phyloP scores from a whole-genome alignment of 1,140 invertebrate species.

The Zaprionus inermis region DNA sequence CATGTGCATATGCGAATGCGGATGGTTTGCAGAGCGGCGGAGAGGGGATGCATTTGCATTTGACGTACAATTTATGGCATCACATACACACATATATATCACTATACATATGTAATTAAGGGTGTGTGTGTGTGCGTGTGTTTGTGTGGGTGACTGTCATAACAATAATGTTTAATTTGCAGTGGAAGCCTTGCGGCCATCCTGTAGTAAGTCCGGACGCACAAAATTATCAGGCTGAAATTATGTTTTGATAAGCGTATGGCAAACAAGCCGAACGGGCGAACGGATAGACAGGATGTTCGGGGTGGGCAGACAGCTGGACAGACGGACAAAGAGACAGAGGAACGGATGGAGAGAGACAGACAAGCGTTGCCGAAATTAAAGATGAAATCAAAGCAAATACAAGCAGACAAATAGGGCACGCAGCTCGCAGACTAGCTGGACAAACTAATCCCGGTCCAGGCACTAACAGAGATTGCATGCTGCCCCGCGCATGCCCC shows the following conservation, averaged over 20 bases:
- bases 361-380: slow-evolving; percentile 53
- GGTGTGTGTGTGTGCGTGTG: neutral
- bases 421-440: slow-evolving; percentile 7
- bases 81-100: neutral
- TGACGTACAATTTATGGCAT: slow-evolving; percentile 2
- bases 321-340: neutral
- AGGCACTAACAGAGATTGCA: slow-evolving; percentile 19
- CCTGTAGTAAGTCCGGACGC: slow-evolving; percentile 43
- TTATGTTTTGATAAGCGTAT: slow-evolving; percentile 66
- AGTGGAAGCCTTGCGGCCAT: slow-evolving; percentile 37
- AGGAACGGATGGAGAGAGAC: neutral
- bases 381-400: slow-evolving; percentile 74
- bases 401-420: slow-evolving; percentile 51
- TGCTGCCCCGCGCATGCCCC: neutral
- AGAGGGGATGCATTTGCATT: neutral
- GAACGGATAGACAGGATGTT: neutral
- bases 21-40: neutral
- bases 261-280: slow-evolving; percentile 28
- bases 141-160: slow-evolving; percentile 24
- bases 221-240: slow-evolving; percentile 58
- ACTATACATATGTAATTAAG: slow-evolving; percentile 2
- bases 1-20: neutral
- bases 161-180: slow-evolving; percentile 69
- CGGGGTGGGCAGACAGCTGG: slow-evolving; percentile 1
- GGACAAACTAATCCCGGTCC: slow-evolving; percentile 51